phyloP scores from a whole-genome alignment of 2,888 invertebrate genomes.

The Dyspetes luteomarginatus region DNA sequence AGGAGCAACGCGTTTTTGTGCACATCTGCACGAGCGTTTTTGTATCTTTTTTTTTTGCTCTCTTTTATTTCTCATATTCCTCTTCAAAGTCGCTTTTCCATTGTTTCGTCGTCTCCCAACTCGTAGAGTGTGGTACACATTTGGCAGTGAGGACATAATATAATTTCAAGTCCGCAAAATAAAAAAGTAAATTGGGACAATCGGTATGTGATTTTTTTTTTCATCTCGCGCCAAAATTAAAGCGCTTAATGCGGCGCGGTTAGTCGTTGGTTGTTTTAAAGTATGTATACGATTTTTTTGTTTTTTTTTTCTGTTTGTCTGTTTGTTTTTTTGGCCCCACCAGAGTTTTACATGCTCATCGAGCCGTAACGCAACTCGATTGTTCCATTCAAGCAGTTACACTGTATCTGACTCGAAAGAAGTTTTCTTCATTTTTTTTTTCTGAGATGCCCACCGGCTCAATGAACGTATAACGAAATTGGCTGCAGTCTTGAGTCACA shows the following conservation, averaged over 20 bases:
- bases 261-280: slow-evolving; percentile 64
- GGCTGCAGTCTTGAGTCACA: slow-evolving; percentile 81
- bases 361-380: slow-evolving; percentile 71
- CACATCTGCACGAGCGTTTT: slow-evolving; percentile 73
- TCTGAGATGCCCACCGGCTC: slow-evolving; percentile 72
- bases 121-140: slow-evolving; percentile 75
- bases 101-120: slow-evolving; percentile 53
- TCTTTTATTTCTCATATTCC: slow-evolving; percentile 10
- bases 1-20: slow-evolving; percentile 66
- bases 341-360: slow-evolving; percentile 76
- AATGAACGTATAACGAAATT: slow-evolving; percentile 75
- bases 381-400: background rate
- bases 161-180: slow-evolving; percentile 70
- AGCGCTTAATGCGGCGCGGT: slow-evolving; percentile 18
- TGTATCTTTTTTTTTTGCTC: slow-evolving; percentile 46
- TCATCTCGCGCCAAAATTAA: slow-evolving; percentile 20
- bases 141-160: slow-evolving; percentile 82
- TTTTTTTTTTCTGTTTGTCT: slow-evolving; percentile 56
- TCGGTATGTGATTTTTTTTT: slow-evolving; percentile 53
- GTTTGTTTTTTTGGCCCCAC: slow-evolving; percentile 78
- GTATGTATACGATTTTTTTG: slow-evolving; percentile 67
- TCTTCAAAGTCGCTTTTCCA: slow-evolving; percentile 27
- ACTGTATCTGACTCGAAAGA: background rate
- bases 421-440: slow-evolving; percentile 33
- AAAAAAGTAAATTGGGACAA: slow-evolving; percentile 69